These are phyloP conservation scores for Phenganax subtilis DNA, from an alignment of 92 coral and sea anemone species.

Conservation along the genomic window DNA sequence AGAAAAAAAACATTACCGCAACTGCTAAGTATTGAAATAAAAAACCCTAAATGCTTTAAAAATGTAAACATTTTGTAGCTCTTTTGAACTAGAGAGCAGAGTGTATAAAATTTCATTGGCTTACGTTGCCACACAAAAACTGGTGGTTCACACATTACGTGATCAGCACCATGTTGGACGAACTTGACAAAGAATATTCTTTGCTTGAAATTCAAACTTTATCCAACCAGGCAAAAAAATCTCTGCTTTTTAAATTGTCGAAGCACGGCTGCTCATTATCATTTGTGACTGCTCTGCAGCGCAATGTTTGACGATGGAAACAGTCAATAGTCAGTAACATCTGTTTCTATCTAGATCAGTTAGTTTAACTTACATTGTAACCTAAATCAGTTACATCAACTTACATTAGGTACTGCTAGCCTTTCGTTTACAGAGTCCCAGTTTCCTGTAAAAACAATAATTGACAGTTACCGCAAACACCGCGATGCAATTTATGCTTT, in stretches of 20 bases:
- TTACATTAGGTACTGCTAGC: conserved; percentile 16
- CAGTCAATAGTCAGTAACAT: not conserved
- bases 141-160: too few species aligned
- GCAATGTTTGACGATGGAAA: not conserved
- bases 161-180: too few species aligned
- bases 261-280: too few species aligned
- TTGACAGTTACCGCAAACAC: too few species aligned
- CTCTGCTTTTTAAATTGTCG: too few species aligned
- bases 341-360: not conserved
- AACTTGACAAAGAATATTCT: too few species aligned
- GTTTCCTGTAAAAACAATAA: conserved; percentile 1
- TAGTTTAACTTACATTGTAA: conserved; percentile 13
- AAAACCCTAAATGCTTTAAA: not conserved
- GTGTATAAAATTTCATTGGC: not conserved
- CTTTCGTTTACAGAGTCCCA: conserved; percentile 30
- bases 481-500: too few species aligned
- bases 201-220: too few species aligned
- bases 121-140: too few species aligned
- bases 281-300: not conserved
- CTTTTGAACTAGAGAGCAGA: not conserved
- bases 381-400: too few species aligned
- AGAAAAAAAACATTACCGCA: not conserved
- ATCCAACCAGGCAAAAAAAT: too few species aligned
- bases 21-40: not conserved
- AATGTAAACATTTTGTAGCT: not conserved